These are phyloP conservation scores for Polia nebulosa DNA, from an alignment of 2,888 invertebrate genomes.

Conservation along the genomic window DNA sequence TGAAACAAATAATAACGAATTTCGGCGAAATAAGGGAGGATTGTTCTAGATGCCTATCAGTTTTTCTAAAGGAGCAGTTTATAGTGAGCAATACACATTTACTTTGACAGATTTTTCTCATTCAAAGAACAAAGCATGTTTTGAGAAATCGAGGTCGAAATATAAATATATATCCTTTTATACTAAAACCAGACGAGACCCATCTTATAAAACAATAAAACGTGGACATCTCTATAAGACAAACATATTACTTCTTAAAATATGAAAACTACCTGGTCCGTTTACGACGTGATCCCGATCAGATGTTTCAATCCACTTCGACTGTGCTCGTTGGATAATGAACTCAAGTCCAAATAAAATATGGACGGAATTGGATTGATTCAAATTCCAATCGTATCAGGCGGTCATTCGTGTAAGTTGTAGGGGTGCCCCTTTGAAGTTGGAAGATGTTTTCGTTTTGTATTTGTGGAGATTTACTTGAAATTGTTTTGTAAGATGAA, in stretches of 20 bases:
- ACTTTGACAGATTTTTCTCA: neutral
- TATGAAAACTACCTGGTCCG: slow-evolving; percentile 75
- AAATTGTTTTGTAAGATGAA: slow-evolving; percentile 28
- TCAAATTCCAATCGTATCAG: slow-evolving; percentile 65
- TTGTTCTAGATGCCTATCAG: neutral
- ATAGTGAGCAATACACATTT: neutral
- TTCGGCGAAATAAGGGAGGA: neutral
- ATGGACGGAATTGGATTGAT: slow-evolving; percentile 69
- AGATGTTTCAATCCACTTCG: slow-evolving; percentile 74
- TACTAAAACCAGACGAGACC: slow-evolving; percentile 25
- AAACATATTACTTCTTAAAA: slow-evolving; percentile 70
- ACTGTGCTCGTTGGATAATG: slow-evolving; percentile 67
- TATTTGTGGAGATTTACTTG: slow-evolving; percentile 30
- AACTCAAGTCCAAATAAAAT: slow-evolving; percentile 69
- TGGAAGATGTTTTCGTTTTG: slow-evolving; percentile 42
- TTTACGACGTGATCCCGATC: slow-evolving; percentile 73
- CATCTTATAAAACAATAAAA: slow-evolving; percentile 54
- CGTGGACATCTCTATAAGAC: slow-evolving; percentile 60
- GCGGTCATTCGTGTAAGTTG: slow-evolving; percentile 67
- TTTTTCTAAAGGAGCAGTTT: neutral
- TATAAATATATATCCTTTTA: neutral
- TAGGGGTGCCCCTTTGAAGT: slow-evolving; percentile 60
- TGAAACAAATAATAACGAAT: neutral
- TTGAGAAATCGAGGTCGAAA: neutral
- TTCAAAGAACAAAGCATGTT: neutral